Evolutionary conservation across 2,113 vertebrate species (phyloP).

Genomic region (Ivindomyrus marchei): DNA sequence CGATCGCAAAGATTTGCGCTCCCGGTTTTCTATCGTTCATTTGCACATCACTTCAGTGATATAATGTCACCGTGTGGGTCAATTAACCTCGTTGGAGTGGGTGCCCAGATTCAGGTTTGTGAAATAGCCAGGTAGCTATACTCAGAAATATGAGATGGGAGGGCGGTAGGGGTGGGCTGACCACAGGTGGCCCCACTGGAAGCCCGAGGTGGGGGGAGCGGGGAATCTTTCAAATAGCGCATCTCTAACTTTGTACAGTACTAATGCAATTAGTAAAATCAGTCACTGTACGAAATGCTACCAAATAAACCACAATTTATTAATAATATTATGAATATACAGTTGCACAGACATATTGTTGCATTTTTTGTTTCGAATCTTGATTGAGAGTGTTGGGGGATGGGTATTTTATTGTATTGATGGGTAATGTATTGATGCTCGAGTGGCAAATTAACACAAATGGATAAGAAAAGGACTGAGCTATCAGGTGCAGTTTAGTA

Average conservation of each 20-base stretch:
- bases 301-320: no score
- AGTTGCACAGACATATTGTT: no score
- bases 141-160: neutral
- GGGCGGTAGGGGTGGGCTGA: neutral
- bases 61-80: neutral
- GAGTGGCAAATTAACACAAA: no score
- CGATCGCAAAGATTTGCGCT: neutral
- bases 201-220: neutral
- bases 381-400: no score
- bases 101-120: neutral
- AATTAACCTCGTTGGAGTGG: neutral
- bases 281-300: no score
- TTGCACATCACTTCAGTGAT: neutral
- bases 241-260: neutral
- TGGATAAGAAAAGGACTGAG: no score
- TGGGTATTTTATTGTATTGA: no score
- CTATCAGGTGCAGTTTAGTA: no score
- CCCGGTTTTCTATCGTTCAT: neutral
- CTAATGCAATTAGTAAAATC: neutral
- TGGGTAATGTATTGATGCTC: no score
- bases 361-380: no score
- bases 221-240: neutral
- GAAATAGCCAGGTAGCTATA: neutral
- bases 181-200: neutral
- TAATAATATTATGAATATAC: no score